Evolutionary conservation across 2,888 invertebrate genomes (phyloP), one percentile per base, ranked within the genome.

Genomic region (Xestia xanthographa): DNA sequence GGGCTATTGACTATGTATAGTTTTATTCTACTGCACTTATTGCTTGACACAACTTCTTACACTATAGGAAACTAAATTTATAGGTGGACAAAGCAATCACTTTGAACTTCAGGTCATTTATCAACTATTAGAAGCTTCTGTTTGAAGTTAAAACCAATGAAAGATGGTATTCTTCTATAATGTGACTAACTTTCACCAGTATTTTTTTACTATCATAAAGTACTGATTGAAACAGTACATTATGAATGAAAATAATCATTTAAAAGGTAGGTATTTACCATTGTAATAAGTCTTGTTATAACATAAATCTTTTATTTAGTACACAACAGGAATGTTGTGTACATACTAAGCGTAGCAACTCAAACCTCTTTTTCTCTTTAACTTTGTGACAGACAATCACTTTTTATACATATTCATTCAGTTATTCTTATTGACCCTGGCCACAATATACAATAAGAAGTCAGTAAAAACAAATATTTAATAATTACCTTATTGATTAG

Each of bases 401-500:
- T 75, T 72, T 63, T n/a, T 41, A 75, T 26, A 60, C 34, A 38
- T 70, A 68, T n/a, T 69, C 43, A 84, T 76, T 26, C 26, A 63
- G 41, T 41, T 71, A 69, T 69, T 74, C 68, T 72, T n/a, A 74
- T 38, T 85, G 73, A 62, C 67, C 82, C 70, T 84, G 43, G 26
- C 29, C 63, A 69, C 56, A 38, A 14, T 72, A 72, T 45, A 72
- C 74, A 86, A 71, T 76, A 60, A 73, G 53, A 75, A 78, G 26
- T 43, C 48, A 72, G 29, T 75, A 82, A 82, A 80, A 79, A 80
- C 75, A 80, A 72, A 80, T 45, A 63, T 72, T 79, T 41, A 63
- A 73, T 77, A 79, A 85, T 86, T 86, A 92, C 92, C 91, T 91
- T 89, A 88, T 75, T 85, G 85, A 86, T 88, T 88, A 90, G 81